Evolutionary conservation across 2,888 invertebrate genomes (phyloP).

Genomic region (Xanthorhoe designata): DNA sequence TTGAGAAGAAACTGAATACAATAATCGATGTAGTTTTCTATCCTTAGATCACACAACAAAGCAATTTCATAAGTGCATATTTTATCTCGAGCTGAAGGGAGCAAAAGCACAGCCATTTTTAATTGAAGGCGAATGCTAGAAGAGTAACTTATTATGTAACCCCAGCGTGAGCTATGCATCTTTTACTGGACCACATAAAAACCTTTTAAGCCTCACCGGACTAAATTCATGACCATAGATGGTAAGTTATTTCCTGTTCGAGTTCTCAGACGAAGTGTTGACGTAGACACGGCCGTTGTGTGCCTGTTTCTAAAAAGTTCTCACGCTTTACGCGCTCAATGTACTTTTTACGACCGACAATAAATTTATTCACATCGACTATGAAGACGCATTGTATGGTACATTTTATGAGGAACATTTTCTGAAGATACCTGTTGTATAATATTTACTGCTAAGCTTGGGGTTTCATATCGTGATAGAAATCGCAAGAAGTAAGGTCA

Average conservation of each 20-base stretch:
- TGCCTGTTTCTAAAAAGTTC: conserved; percentile 56
- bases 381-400: conserved; percentile 56
- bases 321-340: conserved; percentile 62
- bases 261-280: conserved; percentile 53
- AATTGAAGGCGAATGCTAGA: neutral
- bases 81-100: neutral
- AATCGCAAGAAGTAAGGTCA: no score
- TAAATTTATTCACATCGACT: conserved; percentile 73
- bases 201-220: conserved; percentile 12
- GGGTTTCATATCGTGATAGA: neutral
- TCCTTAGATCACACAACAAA: neutral
- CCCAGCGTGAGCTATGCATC: neutral
- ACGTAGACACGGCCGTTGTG: conserved; percentile 56
- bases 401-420: conserved; percentile 67
- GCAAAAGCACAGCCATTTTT: neutral
- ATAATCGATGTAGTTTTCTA: no score
- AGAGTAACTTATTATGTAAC: neutral
- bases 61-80: neutral
- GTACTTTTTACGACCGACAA: conserved; percentile 72
- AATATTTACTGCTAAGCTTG: neutral
- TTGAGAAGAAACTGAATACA: no score
- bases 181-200: conserved; percentile 14
- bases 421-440: conserved; percentile 41
- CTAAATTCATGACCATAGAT: conserved; percentile 18
- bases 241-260: conserved; percentile 27